Base-by-base conservation (phyloP, 2,113 vertebrate species). In the Leptocoma aspasia region DNA sequence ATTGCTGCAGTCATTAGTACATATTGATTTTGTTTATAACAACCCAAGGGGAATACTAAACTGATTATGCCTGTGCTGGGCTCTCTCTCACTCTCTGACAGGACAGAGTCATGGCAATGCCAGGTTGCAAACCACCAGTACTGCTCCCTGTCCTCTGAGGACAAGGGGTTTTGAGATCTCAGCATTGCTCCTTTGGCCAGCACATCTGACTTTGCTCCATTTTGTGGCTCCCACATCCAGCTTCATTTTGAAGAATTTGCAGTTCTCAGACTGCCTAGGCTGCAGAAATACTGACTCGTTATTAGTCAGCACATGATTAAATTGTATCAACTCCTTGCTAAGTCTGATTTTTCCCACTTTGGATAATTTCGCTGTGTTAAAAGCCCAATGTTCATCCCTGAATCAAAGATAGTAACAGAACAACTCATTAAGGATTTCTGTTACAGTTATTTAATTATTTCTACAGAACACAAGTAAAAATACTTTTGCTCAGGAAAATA, bases 1-100 rank as follows among this genome's bases (percentile, higher is more conserved):
- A 98, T 97, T 97, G 97, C 94, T 91, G 89, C 69, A 96, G 95
- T 97, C 98, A 97, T 98, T 98, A 98, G 96, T 96, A 94, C 86
- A 92, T 97, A 98, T 98, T 96, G 97, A 98, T 98, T 97, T 96
- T 97, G 97, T 95, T 97, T 96, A 93, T 95, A 98, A 96, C 75
- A 94, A 96, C 93, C 98, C 96, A 93, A 92, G 96, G 96, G 96
- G 95, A 98, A 97, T 96, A 95, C 94, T 95, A 96, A 97, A 82
- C 91, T 77, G 89, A 95, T 97, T 96, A 96, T 2, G 53, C 70
- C 82, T 42, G 23, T 73, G 77, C 82, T 94, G 59, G 57, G 91
- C 61, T 92, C 87, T 27, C 61, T 90, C 82, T 72, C 20, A 2
- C 45, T 72, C 50, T 72, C 53, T 86, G 89, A 92, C 72, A 91